These are phyloP conservation scores for Puffinus mauretanicus DNA, from an alignment of 2,113 vertebrate species.

Conservation along the genomic window DNA sequence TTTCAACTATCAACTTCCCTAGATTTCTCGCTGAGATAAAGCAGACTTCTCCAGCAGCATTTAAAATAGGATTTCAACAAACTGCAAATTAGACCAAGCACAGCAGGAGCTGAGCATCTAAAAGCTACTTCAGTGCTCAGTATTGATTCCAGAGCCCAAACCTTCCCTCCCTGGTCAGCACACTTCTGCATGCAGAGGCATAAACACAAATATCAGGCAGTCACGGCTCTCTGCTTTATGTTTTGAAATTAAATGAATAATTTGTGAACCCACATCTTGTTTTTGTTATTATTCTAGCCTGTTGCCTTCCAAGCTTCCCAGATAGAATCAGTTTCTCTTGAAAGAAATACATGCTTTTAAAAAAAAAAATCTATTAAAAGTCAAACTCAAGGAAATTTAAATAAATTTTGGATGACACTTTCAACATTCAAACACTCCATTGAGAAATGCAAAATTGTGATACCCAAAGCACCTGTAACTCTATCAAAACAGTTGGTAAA, in stretches of 20 bases:
- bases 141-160: slow-evolving; percentile 54
- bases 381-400: background rate
- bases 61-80: slow-evolving; percentile 43
- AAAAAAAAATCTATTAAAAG: background rate
- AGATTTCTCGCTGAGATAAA: slow-evolving; percentile 12
- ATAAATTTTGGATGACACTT: background rate
- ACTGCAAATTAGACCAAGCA: slow-evolving; percentile 48
- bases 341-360: background rate
- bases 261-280: background rate
- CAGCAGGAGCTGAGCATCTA: slow-evolving; percentile 49
- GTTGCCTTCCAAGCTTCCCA: background rate
- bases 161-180: background rate
- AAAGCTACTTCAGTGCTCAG: slow-evolving; percentile 56
- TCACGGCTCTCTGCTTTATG: background rate
- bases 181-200: background rate
- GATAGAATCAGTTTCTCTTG: background rate
- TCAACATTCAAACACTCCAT: background rate
- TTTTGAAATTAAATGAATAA: background rate
- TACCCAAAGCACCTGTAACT: background rate
- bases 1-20: background rate
- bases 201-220: background rate
- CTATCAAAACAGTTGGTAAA: background rate
- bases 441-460: background rate
- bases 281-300: background rate
- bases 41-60: slow-evolving; percentile 3